A percentile compares a stretch with the other conserved stretches of the same genome.
These are phyloP conservation scores for Operophtera brumata DNA, from an alignment of 2,888 invertebrate genomes.

Conservation along the genomic window DNA sequence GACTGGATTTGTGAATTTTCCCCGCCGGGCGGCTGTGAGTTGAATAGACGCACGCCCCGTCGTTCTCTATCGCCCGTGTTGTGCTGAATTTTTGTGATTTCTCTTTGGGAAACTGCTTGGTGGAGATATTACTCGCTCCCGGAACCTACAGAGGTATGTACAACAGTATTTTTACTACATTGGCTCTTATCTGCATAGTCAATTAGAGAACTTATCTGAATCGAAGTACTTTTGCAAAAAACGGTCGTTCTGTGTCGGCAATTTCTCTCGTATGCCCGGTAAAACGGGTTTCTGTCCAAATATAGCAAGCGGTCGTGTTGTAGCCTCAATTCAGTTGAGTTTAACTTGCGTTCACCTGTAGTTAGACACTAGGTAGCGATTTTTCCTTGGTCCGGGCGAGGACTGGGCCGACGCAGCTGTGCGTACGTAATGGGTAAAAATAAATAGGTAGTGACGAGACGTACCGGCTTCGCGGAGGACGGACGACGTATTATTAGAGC, in stretches of 20 bases:
- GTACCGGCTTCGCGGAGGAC: slow-evolving; percentile 73
- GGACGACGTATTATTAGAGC: slow-evolving; percentile 74
- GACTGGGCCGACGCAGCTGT: slow-evolving; percentile 67
- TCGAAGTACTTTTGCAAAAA: slow-evolving; percentile 3
- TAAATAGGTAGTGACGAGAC: slow-evolving; percentile 75
- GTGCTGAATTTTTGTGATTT: slow-evolving; percentile 74
- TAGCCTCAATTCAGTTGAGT: slow-evolving; percentile 37
- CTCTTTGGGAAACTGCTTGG: slow-evolving; percentile 63
- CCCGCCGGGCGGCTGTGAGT: slow-evolving; percentile 73
- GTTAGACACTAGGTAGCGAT: slow-evolving; percentile 49
- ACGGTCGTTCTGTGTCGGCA: slow-evolving; percentile 46
- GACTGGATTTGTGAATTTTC: slow-evolving; percentile 74
- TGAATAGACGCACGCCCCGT: slow-evolving; percentile 71
- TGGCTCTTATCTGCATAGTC: slow-evolving; percentile 22
- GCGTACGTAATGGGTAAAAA: slow-evolving; percentile 79
- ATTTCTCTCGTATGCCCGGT: slow-evolving; percentile 54
- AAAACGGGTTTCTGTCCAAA: slow-evolving; percentile 33
- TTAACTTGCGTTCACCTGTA: slow-evolving; percentile 29
- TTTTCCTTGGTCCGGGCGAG: slow-evolving; percentile 71
- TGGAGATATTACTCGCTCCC: slow-evolving; percentile 51
- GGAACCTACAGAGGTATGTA: slow-evolving; percentile 64
- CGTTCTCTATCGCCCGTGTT: slow-evolving; percentile 66
- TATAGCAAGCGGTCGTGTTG: slow-evolving; percentile 50
- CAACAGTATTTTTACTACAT: slow-evolving; percentile 10
- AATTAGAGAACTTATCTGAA: too few relatives aligned